Conservation (phyloP, 1,140 invertebrate species). For the Ericerus pela region DNA sequence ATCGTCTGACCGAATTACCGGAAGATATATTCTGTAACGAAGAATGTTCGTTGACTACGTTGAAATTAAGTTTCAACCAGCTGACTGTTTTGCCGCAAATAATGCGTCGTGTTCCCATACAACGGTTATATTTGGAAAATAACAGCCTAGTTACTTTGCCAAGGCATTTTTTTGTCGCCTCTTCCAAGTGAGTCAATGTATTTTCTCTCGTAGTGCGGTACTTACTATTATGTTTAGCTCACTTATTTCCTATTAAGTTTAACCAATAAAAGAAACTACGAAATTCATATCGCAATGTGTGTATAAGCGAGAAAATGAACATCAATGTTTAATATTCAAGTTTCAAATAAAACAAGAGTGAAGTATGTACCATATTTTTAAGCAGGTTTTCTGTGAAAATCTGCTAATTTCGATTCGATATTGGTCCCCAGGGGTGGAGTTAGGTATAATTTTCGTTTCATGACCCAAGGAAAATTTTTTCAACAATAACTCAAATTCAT, state of each 20-base stretch:
- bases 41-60: conserved; percentile 46
- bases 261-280: too few species aligned
- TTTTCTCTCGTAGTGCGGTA: background rate
- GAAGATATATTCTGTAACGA: conserved; percentile 57
- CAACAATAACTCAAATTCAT: too few species aligned
- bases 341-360: too few species aligned
- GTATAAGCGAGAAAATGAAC: too few species aligned
- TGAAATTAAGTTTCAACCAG: conserved; percentile 60
- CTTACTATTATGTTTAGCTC: background rate
- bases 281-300: too few species aligned
- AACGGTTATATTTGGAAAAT: conserved; percentile 57
- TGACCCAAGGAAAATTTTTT: too few species aligned
- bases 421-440: too few species aligned
- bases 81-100: conserved; percentile 50
- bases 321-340: too few species aligned
- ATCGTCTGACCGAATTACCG: conserved; percentile 47
- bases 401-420: too few species aligned
- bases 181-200: conserved; percentile 35
- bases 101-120: conserved; percentile 43
- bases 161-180: conserved; percentile 55
- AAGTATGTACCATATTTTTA: too few species aligned
- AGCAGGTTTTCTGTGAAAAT: too few species aligned
- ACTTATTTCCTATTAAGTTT: background rate
- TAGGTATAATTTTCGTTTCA: too few species aligned
- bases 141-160: conserved; percentile 56